Evolutionary conservation across 1,140 invertebrate species (phyloP).

Genomic region (Pseudachorutes palmiensis): DNA sequence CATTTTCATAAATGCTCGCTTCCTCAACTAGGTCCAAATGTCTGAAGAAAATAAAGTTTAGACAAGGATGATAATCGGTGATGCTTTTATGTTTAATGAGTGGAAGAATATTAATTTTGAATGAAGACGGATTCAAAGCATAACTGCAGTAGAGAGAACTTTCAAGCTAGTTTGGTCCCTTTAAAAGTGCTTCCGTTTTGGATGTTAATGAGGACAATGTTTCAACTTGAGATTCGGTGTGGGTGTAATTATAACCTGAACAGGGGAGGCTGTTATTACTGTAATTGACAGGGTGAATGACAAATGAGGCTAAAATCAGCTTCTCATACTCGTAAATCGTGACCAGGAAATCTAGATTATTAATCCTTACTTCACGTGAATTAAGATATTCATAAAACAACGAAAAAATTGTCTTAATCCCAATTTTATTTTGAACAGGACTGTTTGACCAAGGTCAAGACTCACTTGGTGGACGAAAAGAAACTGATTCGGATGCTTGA

Average conservation of each 20-base stretch:
- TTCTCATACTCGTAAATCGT: no score
- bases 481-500: slow-evolving; percentile 85
- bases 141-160: neutral
- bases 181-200: neutral
- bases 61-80: neutral
- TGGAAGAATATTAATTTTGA: slow-evolving; percentile 1
- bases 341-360: no score
- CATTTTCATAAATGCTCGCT: neutral
- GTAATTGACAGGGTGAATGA: slow-evolving; percentile 7
- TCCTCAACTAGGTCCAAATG: no score
- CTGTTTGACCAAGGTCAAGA: slow-evolving; percentile 74
- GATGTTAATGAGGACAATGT: neutral
- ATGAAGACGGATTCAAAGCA: neutral
- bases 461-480: slow-evolving; percentile 75
- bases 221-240: neutral
- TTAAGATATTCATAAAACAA: no score
- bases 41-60: no score
- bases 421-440: slow-evolving; percentile 56
- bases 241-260: slow-evolving; percentile 2
- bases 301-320: slow-evolving; percentile 6
- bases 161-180: no score
- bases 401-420: no score
- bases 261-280: neutral
- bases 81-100: neutral
- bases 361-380: no score